These are phyloP conservation scores for Chaetodon trifascialis DNA, from an alignment of 2,113 vertebrate species.

Conservation along the genomic window DNA sequence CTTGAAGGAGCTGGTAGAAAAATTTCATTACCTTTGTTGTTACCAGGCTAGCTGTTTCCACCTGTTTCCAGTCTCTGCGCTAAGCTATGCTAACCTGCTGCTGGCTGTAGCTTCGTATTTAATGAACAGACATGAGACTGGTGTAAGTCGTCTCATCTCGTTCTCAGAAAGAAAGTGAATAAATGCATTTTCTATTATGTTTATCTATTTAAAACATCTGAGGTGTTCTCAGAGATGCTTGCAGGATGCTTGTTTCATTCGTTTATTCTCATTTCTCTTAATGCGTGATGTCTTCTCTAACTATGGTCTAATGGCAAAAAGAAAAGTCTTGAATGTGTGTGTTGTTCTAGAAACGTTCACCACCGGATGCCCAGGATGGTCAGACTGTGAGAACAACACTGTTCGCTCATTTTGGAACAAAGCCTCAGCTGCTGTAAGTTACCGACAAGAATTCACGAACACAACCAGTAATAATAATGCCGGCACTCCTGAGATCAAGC, in stretches of 20 bases:
- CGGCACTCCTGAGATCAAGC: not conserved
- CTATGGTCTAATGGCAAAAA: too few species aligned
- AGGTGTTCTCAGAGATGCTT: too few species aligned
- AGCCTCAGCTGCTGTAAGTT: slow-evolving; percentile 74
- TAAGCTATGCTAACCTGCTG: not conserved
- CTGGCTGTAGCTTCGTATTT: not conserved
- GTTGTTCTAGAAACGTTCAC: slow-evolving; percentile 75
- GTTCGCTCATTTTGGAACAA: slow-evolving; percentile 77
- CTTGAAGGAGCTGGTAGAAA: not conserved
- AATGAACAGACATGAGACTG: not conserved
- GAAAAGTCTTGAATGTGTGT: not conserved
- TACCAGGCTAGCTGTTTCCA: not conserved
- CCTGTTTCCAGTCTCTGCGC: not conserved
- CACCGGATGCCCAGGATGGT: slow-evolving; percentile 70
- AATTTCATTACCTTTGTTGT: not conserved
- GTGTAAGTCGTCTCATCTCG: not conserved
- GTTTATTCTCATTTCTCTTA: too few species aligned
- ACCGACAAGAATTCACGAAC: not conserved
- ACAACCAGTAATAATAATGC: not conserved
- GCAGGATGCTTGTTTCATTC: too few species aligned
- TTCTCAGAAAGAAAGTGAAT: not conserved
- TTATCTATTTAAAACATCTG: not conserved
- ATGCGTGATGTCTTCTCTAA: too few species aligned
- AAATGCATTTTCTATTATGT: not conserved
- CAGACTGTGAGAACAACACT: slow-evolving; percentile 63